Base-by-base conservation (phyloP, 2,797 vertebrate species). In the Craterocephalus amniculus region DNA sequence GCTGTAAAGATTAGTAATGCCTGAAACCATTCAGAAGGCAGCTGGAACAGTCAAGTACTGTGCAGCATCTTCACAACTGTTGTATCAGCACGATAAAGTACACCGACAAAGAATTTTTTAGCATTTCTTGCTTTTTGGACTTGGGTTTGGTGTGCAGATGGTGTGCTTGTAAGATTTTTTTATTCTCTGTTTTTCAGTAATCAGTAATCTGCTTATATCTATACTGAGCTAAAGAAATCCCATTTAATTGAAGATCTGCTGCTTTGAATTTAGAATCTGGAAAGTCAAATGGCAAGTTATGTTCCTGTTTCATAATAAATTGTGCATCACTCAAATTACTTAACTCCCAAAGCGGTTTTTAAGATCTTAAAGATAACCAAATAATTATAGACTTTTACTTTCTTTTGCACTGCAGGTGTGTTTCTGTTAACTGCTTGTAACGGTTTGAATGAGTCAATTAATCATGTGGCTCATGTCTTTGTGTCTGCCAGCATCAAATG, bases 401-500 rank as follows among this genome's bases (percentile, higher is more conserved):
- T 78, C 52, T 83, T 73, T 55, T 45, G 29, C 66, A 45, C 35
- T 2, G 35, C 58, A 70, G 58, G 31, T 60, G 70, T 82, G 38
- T 63, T 66, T 75, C 76, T 51, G 72, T 85, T 87, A 85, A 82
- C 72, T 68, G 71, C 78, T 78, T 59, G 74, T 74, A 79, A 89
- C 83, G 81, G 81, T 72, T 79, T 78, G 67, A 79, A 83, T 82
- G 64, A 87, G 80, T 83, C 79, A 87, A 89, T 90, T 88, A 86
- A 87, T 88, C 76, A 81, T 81, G 58, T 80, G 86, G 87, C 87
- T 90, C 82, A 87, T 83, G 85, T 83, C 72, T 72, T 74, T 81
- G 73, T 85, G 83, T 87, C 81, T 82, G 81, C 79, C 79, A 76
- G 79, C 86, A 87, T 87, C 85, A 87, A 81, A 89, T 86, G 80